phyloP scores from a whole-genome alignment of 2,888 invertebrate genomes.

The Horisme vitalbata region DNA sequence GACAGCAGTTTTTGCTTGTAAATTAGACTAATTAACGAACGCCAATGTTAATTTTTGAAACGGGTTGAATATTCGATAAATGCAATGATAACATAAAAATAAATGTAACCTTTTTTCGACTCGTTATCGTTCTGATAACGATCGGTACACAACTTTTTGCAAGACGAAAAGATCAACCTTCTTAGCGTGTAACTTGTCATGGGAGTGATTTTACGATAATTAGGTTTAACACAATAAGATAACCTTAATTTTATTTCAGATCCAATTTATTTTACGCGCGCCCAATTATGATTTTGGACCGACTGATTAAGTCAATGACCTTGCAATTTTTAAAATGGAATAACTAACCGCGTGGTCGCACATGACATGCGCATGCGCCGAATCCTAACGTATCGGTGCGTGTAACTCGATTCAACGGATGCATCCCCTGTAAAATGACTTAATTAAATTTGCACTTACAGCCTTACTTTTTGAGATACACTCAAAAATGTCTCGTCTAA shows the following conservation, averaged over 20 bases:
- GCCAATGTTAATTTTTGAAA: constrained; percentile 32
- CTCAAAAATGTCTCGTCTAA: not conserved
- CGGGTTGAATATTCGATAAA: constrained; percentile 30
- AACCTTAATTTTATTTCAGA: constrained; percentile 14
- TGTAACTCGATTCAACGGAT: constrained; percentile 67
- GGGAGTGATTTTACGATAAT: constrained; percentile 31
- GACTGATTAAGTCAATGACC: constrained; percentile 17
- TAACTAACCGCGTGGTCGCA: constrained; percentile 21
- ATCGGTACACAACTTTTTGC: constrained; percentile 29
- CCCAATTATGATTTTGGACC: constrained; percentile 11
- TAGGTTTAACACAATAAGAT: constrained; percentile 22
- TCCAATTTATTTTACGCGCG: constrained; percentile 20
- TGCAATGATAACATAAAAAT: constrained; percentile 31
- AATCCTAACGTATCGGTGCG: constrained; percentile 55
- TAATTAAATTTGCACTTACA: constrained; percentile 32
- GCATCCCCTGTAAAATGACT: constrained; percentile 54
- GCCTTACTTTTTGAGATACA: constrained; percentile 19
- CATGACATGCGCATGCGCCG: constrained; percentile 38
- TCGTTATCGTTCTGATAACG: constrained; percentile 28
- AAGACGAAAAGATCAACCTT: constrained; percentile 14
- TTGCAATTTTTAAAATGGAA: constrained; percentile 20
- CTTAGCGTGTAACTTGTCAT: constrained; percentile 28
- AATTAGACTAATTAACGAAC: constrained; percentile 33
- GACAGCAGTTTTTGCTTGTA: constrained; percentile 31
- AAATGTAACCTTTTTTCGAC: constrained; percentile 23